Evolutionary conservation across 2,888 invertebrate genomes (phyloP).

Genomic region (Euplagia quadripunctaria): DNA sequence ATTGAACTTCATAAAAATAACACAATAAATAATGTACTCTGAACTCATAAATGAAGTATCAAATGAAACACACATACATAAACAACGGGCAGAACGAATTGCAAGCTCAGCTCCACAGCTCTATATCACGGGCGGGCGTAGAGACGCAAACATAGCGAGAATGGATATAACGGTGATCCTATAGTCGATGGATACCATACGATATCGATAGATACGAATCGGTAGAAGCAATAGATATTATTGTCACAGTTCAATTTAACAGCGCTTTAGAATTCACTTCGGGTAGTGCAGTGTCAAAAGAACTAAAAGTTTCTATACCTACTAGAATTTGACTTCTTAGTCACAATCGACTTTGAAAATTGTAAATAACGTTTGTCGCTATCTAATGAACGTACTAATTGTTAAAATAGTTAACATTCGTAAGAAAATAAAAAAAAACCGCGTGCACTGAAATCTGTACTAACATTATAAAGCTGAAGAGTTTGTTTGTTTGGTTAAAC

Average conservation of each 20-base stretch:
- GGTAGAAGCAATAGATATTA: conserved; percentile 55
- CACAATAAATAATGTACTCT: conserved; percentile 48
- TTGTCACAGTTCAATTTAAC: conserved; percentile 67
- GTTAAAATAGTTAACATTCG: too few species aligned
- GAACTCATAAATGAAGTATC: conserved; percentile 55
- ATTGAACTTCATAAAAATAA: conserved; percentile 39
- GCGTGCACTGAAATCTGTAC: too few species aligned
- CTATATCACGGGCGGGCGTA: conserved; percentile 70
- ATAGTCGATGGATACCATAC: conserved; percentile 36
- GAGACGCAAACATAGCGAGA: conserved; percentile 64
- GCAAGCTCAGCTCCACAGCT: conserved; percentile 70
- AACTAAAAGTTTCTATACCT: conserved; percentile 28
- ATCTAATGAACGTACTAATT: too few species aligned
- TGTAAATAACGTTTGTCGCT: too few species aligned
- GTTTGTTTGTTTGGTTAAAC: too few species aligned
- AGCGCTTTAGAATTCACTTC: conserved; percentile 53
- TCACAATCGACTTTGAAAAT: too few species aligned
- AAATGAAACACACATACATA: conserved; percentile 63
- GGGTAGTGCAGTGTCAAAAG: conserved; percentile 41
- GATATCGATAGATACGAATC: conserved; percentile 59
- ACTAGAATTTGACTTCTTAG: conserved; percentile 30
- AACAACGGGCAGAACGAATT: conserved; percentile 68
- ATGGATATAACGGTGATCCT: conserved; percentile 61
- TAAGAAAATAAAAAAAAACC: too few species aligned
- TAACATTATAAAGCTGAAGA: too few species aligned